Conservation (phyloP, 2,797 vertebrate species). For the Tachyglossus aculeatus region DNA sequence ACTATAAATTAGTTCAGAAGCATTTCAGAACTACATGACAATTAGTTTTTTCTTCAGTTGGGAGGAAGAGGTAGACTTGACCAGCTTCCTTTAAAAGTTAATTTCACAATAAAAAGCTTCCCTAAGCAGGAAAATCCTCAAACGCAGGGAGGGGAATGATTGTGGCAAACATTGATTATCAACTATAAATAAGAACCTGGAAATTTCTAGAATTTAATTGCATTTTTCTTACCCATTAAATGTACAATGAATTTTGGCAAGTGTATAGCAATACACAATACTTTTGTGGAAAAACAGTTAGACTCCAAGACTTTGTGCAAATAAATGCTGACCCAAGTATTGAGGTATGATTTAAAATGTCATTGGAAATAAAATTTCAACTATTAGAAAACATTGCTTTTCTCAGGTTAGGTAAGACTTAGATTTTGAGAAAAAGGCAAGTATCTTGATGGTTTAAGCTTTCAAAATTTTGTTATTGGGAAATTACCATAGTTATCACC, state of each 20-base stretch:
- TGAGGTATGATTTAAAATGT: neutral
- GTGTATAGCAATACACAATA: neutral
- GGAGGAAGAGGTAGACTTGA: constrained; percentile 43
- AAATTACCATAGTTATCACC: too few relatives aligned
- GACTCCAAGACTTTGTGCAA: constrained; percentile 1
- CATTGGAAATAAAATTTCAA: too few relatives aligned
- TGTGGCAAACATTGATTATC: constrained; percentile 17
- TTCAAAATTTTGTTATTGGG: too few relatives aligned
- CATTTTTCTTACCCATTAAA: constrained; percentile 21
- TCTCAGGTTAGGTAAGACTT: too few relatives aligned
- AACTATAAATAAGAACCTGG: constrained; percentile 35
- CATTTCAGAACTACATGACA: constrained; percentile 31
- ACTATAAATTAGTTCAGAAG: constrained; percentile 56
- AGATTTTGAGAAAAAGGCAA: too few relatives aligned
- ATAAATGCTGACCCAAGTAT: neutral
- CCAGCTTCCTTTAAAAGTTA: constrained; percentile 53
- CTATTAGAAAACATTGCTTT: too few relatives aligned
- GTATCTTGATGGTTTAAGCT: too few relatives aligned
- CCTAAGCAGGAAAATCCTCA: constrained; percentile 27
- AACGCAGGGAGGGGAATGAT: constrained; percentile 23
- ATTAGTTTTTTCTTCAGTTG: constrained; percentile 63
- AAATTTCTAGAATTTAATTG: constrained; percentile 6
- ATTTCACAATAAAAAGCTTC: constrained; percentile 38
- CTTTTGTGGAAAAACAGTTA: neutral
- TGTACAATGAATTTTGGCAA: neutral